Conservation (phyloP, 2,797 vertebrate genomes). For the Taenioides sp. region DNA sequence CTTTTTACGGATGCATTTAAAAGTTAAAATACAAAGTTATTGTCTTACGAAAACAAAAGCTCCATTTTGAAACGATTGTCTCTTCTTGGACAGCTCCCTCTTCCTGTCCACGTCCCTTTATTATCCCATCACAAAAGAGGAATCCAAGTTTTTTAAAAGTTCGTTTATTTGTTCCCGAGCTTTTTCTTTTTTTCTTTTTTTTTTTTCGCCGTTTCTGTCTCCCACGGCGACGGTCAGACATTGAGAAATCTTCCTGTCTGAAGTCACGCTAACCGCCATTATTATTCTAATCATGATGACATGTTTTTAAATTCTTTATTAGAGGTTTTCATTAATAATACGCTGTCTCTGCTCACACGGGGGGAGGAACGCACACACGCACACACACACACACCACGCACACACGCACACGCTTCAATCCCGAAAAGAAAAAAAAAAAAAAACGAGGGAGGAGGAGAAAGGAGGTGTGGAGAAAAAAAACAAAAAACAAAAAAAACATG, state of each 20-base stretch:
- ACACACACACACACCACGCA: background rate
- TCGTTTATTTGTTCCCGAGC: constrained; percentile 44
- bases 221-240: constrained; percentile 37
- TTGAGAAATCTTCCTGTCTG: constrained; percentile 59
- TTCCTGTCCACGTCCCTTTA: constrained; percentile 39
- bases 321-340: constrained; percentile 76
- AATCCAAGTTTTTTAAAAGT: constrained; percentile 45
- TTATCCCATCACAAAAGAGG: constrained; percentile 40
- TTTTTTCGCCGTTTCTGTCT: constrained; percentile 24
- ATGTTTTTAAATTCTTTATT: constrained; percentile 79
- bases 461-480: no score
- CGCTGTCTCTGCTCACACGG: constrained; percentile 59
- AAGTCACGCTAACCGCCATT: constrained; percentile 69
- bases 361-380: constrained; percentile 18
- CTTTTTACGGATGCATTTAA: constrained; percentile 5
- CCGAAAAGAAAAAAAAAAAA: background rate
- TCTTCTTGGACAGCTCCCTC: constrained; percentile 18
- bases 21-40: background rate
- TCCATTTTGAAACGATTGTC: background rate
- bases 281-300: constrained; percentile 77
- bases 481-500: background rate
- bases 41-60: constrained; percentile 1
- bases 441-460: background rate
- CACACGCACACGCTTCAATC: constrained; percentile 20
- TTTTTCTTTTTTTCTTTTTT: constrained; percentile 42